Conservation (phyloP, 2,797 vertebrate genomes). For the Hyperoplus lanceolatus region DNA sequence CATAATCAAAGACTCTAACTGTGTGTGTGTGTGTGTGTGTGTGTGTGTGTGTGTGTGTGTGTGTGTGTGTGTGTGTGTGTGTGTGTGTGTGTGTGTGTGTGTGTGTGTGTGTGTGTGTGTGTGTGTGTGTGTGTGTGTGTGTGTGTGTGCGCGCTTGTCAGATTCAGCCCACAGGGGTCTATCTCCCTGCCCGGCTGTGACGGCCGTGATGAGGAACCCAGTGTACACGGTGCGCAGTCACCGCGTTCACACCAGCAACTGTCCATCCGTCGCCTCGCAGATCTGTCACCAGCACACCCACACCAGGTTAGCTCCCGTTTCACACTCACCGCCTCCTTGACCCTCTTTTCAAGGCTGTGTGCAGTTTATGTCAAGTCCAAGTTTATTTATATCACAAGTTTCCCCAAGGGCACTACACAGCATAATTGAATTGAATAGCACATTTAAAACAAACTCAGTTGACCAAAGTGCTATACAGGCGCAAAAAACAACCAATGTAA, state of each 20-base stretch:
- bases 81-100: neutral
- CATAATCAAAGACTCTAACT: constrained; percentile 16
- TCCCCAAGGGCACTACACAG: no score
- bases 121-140: neutral
- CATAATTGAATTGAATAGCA: no score
- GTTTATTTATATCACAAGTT: no score
- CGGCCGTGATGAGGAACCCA: constrained; percentile 95
- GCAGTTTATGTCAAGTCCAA: neutral
- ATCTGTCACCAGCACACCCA: constrained; percentile 90
- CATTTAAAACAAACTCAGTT: no score
- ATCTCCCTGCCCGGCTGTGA: constrained; percentile 92
- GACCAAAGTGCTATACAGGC: no score
- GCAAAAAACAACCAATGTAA: no score
- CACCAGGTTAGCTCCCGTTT: constrained; percentile 70
- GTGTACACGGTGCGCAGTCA: constrained; percentile 96
- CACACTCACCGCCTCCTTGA: constrained; percentile 31
- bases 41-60: neutral
- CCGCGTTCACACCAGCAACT: constrained; percentile 91
- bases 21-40: neutral
- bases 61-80: neutral
- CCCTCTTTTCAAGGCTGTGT: neutral
- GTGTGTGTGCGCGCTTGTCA: constrained; percentile 55
- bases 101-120: neutral
- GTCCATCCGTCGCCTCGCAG: constrained; percentile 91
- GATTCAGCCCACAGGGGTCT: constrained; percentile 92